Evolutionary conservation across 2,113 vertebrate species (phyloP).

Genomic region (Willisornis vidua): DNA sequence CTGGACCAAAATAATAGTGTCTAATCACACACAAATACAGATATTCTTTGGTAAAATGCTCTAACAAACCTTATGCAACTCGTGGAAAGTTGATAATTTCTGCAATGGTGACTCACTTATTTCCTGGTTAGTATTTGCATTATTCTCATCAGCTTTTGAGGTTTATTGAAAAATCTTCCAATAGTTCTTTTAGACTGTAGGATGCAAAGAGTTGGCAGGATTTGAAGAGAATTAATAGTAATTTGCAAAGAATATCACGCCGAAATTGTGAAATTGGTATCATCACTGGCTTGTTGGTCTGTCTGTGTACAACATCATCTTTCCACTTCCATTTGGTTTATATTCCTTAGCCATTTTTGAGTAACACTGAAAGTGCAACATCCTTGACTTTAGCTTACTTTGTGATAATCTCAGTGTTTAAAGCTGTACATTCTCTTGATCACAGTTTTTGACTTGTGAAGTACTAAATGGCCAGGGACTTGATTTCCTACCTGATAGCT

Average conservation of each 20-base stretch:
- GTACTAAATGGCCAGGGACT: not conserved
- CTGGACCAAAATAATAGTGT: too few relatives aligned
- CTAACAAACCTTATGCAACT: not conserved
- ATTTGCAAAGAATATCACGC: not conserved
- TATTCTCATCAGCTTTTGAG: not conserved
- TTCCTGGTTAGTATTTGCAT: not conserved
- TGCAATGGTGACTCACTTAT: not conserved
- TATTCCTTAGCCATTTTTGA: not conserved
- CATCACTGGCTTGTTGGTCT: not conserved
- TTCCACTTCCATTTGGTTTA: not conserved
- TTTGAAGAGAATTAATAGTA: not conserved
- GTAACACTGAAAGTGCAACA: not conserved
- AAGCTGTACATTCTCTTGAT: not conserved
- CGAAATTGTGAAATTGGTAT: not conserved
- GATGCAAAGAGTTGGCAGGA: not conserved
- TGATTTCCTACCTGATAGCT: not conserved
- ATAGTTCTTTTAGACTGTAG: not conserved
- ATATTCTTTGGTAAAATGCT: not conserved
- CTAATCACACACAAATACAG: not conserved
- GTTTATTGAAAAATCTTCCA: not conserved
- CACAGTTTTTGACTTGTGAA: not conserved
- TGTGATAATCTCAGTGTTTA: not conserved
- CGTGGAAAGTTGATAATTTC: not conserved
- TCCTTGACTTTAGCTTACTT: not conserved
- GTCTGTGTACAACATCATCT: not conserved